Evolutionary conservation across 2,797 vertebrate genomes (phyloP).

Genomic region (Myoxocephalus aenaeus): DNA sequence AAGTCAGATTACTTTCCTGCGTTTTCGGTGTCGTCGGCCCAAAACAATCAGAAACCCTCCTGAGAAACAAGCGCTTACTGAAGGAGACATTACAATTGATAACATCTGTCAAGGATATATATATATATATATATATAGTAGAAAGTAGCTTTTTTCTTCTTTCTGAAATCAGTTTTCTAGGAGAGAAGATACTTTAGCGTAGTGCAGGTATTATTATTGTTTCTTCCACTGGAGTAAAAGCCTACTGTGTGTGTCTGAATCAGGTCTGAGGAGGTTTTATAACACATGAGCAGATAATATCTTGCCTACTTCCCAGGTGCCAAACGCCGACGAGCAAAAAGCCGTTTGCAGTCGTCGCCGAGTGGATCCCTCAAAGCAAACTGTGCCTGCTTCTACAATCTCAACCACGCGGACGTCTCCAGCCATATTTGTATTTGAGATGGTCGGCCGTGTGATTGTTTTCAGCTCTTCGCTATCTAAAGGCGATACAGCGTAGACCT

Average conservation of each 20-base stretch:
- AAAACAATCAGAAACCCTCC: constrained; percentile 17
- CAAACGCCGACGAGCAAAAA: constrained; percentile 89
- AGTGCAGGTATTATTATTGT: constrained; percentile 42
- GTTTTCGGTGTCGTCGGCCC: constrained; percentile 19
- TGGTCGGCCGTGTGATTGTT: constrained; percentile 71
- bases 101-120: constrained; percentile 25
- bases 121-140: constrained; percentile 38
- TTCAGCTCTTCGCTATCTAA: constrained; percentile 40
- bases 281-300: no score
- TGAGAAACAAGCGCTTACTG: constrained; percentile 48
- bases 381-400: constrained; percentile 82
- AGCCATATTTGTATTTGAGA: constrained; percentile 87
- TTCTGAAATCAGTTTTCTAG: constrained; percentile 49
- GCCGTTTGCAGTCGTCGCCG: constrained; percentile 82
- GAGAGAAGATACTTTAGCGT: constrained; percentile 13
- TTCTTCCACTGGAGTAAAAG: constrained; percentile 67
- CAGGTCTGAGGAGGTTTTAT: constrained; percentile 35
- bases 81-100: constrained; percentile 42
- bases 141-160: constrained; percentile 38
- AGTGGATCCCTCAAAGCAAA: constrained; percentile 78
- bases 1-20: constrained; percentile 17
- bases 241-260: constrained; percentile 69
- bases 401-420: constrained; percentile 59
- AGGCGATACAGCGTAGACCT: constrained; percentile 47
- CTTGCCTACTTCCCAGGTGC: constrained; percentile 86